Evolutionary conservation across 2,888 invertebrate species (phyloP), one percentile per base, ranked within the genome.

Genomic region (Aelia acuminata): DNA sequence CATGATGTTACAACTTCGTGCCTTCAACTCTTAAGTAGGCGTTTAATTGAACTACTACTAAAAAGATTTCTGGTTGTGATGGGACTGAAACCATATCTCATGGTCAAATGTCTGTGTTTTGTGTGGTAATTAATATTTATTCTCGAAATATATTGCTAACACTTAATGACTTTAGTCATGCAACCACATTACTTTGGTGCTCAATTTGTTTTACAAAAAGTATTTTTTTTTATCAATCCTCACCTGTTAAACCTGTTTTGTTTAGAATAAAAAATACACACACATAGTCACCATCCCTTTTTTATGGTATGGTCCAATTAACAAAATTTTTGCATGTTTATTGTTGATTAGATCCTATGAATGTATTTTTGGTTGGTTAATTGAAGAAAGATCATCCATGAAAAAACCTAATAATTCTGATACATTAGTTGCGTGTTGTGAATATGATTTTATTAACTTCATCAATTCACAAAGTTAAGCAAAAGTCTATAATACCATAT

Each of bases 1-100:
- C 43, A 84, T 84, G 43, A 84, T 84, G 43, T 84, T 63, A 63
- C 63, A 63, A 63, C 63, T 63, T 63, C 26, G 63, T 63, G 63
- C 63, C 63, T 63, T 63, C 63, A 63, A 26, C 18, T 63, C 63
- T 63, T 63, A 31, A 63, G 31, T 63, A 63, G 63, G 31, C 63
- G 63, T 63, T 4, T 63, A 63, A 63, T 63, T 63, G 63, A 63
- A 63, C 63, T 63, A 63, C 63, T 63, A 63, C 63, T 63, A 63
- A 63, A 63, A 63, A 63, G 63, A 63, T 63, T 31, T 31, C 63
- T 63, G 63, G 63, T 63, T 63, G 63, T 63, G 63, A 31, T 63
- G 63, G 63, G 63, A 63, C 63, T 63, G 63, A 63, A 63, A 63
- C 63, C 63, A 63, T 63, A 31, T 63, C 63, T 63, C 63, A 31